Percentiles rank a stretch among this genome's conserved stretches.
Evolutionary conservation across 1,140 invertebrate species (phyloP).

Genomic region (Lycorma delicatula): DNA sequence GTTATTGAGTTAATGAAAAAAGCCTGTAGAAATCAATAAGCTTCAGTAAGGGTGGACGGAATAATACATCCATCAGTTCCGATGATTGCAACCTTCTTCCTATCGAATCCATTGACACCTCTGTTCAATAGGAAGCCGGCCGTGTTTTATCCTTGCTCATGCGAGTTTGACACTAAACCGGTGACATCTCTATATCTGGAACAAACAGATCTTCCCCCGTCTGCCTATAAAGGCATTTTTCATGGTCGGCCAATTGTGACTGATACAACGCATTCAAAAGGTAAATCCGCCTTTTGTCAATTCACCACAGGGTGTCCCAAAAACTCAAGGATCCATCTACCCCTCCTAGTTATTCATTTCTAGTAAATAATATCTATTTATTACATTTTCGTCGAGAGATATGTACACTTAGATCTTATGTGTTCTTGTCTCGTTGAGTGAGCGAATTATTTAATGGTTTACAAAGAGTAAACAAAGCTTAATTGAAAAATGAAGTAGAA

Average conservation of each 20-base stretch:
- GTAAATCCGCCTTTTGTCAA: constrained; percentile 15
- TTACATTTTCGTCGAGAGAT: not conserved
- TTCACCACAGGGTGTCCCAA: not conserved
- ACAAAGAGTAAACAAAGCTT: no score
- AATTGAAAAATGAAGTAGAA: no score
- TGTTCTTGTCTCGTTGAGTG: constrained; percentile 1
- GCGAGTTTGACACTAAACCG: constrained; percentile 3
- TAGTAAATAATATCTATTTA: not conserved
- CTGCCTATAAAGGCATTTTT: constrained; percentile 20
- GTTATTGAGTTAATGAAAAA: no score
- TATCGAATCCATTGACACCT: constrained; percentile 4
- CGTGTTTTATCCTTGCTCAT: no score
- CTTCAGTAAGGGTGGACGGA: no score
- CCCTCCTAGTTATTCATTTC: not conserved
- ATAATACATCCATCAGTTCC: no score
- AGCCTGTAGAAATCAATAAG: no score
- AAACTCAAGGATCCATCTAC: not conserved
- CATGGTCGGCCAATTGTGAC: constrained; percentile 16
- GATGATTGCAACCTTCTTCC: no score
- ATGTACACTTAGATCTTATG: not conserved
- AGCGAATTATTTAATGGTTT: not conserved
- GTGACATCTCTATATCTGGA: constrained; percentile 11
- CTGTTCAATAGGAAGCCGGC: not conserved
- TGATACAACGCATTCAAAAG: constrained; percentile 14
- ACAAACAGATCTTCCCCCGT: not conserved